phyloP scores from a whole-genome alignment of 2,113 vertebrate species.

The Perca flavescens region DNA sequence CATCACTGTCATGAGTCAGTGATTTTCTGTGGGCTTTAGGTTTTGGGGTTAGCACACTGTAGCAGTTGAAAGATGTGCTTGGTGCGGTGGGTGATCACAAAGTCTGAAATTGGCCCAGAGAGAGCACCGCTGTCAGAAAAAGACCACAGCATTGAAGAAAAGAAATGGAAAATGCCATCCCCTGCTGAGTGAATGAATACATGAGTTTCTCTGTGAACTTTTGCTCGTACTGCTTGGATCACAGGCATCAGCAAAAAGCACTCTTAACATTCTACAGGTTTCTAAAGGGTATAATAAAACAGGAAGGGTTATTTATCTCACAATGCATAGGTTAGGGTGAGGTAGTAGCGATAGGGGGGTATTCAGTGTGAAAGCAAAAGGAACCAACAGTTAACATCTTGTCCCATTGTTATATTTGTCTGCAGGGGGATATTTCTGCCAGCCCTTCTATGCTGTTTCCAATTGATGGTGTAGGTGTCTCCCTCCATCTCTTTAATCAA shows the following conservation, averaged over 20 bases:
- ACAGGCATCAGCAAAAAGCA: constrained; percentile 60
- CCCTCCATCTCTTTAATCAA: constrained; percentile 57
- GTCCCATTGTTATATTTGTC: constrained; percentile 38
- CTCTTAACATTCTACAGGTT: constrained; percentile 53
- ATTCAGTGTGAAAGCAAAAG: constrained; percentile 10
- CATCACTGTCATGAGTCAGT: constrained; percentile 57
- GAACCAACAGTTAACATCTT: constrained; percentile 39
- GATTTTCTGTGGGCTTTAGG: constrained; percentile 59
- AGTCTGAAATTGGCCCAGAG: constrained; percentile 75
- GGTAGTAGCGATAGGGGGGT: neutral
- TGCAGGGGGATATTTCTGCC: constrained; percentile 50
- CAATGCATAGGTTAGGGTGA: constrained; percentile 31
- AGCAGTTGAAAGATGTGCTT: constrained; percentile 63
- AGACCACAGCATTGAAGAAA: constrained; percentile 61
- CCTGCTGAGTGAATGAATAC: constrained; percentile 74
- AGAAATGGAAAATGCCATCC: constrained; percentile 72
- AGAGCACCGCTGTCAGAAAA: constrained; percentile 68
- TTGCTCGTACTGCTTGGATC: constrained; percentile 43
- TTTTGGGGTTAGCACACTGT: constrained; percentile 62
- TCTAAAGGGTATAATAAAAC: constrained; percentile 54
- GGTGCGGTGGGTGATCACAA: constrained; percentile 69
- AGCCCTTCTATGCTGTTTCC: constrained; percentile 31
- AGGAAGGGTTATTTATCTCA: constrained; percentile 55
- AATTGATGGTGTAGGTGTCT: constrained; percentile 33
- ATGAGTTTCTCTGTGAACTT: constrained; percentile 53